phyloP scores from a whole-genome alignment of 37 sponge, comb jelly and placozoan species.

The Spongilla lacustris region DNA sequence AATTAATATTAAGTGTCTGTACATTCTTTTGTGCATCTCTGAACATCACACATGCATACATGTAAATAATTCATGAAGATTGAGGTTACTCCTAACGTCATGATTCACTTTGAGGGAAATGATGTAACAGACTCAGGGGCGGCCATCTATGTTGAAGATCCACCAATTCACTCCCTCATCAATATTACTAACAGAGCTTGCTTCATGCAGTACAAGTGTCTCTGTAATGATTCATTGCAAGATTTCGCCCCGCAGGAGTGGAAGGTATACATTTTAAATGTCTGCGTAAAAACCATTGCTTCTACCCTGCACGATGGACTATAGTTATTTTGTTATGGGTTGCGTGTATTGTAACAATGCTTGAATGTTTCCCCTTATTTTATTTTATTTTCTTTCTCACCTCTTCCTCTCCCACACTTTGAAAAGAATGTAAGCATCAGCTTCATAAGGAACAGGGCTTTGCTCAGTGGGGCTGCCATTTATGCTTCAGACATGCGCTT shows the following conservation, averaged over 20 bases:
- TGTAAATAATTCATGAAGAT: slow-evolving; percentile 37
- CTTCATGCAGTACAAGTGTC: slow-evolving; percentile 65
- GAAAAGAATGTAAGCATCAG: slow-evolving; percentile 55
- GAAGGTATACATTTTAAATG: slow-evolving; percentile 28
- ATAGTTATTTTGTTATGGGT: too few species aligned
- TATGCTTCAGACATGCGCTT: slow-evolving; percentile 82
- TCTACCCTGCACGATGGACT: background rate
- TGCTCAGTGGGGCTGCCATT: slow-evolving; percentile 82
- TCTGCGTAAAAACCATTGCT: background rate
- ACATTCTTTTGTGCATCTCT: background rate
- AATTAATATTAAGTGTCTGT: background rate
- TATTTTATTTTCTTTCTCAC: background rate
- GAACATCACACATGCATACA: background rate
- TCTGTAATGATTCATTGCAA: slow-evolving; percentile 15
- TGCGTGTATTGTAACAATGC: too few species aligned
- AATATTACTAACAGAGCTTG: slow-evolving; percentile 81
- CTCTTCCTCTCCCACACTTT: background rate
- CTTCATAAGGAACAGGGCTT: slow-evolving; percentile 67
- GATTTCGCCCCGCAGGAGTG: slow-evolving; percentile 73
- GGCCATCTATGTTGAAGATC: slow-evolving; percentile 84
- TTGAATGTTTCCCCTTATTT: background rate
- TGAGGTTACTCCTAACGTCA: slow-evolving; percentile 27
- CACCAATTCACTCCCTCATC: slow-evolving; percentile 81
- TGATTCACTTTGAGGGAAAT: slow-evolving; percentile 60
- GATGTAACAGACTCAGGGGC: slow-evolving; percentile 68